A percentile compares a stretch with the other conserved stretches of the same genome.
These are phyloP conservation scores for Periophthalmodon schlosseri DNA, from an alignment of 2,113 vertebrate genomes.

Conservation along the genomic window DNA sequence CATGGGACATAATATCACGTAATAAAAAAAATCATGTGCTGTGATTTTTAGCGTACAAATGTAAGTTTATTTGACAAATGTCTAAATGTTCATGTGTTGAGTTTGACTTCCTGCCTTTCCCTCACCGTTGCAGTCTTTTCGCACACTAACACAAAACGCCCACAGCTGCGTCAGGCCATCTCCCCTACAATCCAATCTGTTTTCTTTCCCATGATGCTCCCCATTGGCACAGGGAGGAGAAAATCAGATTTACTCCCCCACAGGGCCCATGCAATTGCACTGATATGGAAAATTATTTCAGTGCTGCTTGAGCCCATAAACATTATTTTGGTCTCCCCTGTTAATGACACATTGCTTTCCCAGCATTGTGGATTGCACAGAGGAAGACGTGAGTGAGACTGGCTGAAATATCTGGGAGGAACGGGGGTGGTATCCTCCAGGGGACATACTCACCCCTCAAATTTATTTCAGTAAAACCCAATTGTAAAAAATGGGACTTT, in stretches of 20 bases:
- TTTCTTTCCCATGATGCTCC: conserved; percentile 78
- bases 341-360: conserved; percentile 78
- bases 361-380: conserved; percentile 72
- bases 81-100: conserved; percentile 61
- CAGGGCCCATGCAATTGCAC: conserved; percentile 80
- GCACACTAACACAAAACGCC: conserved; percentile 36
- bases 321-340: conserved; percentile 76
- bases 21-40: too few species aligned
- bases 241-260: conserved; percentile 76
- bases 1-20: background rate
- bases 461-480: conserved; percentile 40
- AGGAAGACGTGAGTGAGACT: conserved; percentile 60
- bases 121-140: conserved; percentile 54
- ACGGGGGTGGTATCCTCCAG: conserved; percentile 61
- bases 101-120: conserved; percentile 51
- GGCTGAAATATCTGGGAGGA: conserved; percentile 49
- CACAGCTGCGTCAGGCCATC: conserved; percentile 13
- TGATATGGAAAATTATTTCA: conserved; percentile 78
- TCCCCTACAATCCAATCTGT: conserved; percentile 71
- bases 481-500: conserved; percentile 1
- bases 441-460: conserved; percentile 58
- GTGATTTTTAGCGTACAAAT: background rate
- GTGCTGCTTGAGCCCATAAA: conserved; percentile 77
- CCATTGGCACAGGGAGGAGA: conserved; percentile 76
- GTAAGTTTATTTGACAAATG: conserved; percentile 37